Evolutionary conservation across 2,113 vertebrate species (phyloP), one percentile per base, ranked within the genome.

Genomic region (Eolophus roseicapilla): DNA sequence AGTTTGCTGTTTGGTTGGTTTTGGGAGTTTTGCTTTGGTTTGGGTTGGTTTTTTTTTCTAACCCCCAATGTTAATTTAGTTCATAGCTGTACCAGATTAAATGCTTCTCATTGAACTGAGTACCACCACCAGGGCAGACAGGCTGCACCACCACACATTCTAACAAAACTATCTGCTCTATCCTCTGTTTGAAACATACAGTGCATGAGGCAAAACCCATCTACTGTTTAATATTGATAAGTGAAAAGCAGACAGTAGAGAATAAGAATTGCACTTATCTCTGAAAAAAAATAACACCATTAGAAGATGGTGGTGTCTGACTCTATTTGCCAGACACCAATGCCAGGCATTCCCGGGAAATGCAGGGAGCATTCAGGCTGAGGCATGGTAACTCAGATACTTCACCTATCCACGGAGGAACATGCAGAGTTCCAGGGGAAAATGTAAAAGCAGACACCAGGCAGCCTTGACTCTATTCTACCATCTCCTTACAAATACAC

Each of bases 91-190:
- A 37, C 4, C 21, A 64, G 46, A 59, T 23, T 2, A 73, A 43
- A 70, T 13, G 14, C 3, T 55, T 62, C 47, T n/a, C 11, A 29
- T 0, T 37, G 37, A 50, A 8, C 11, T 13, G 24, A 29, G 35
- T 18, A 19, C 11, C 6, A 12, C 10, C 16, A 55, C 3, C 2
- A 6, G 57, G 37, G 4, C 75, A 3, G 13, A 33, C 0, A 31
- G 18, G n/a, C 27, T n/a, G 55, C 86, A 12, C 23, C 29, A 19
- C 18, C 7, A 17, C 3, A 10, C 5, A 41, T 7, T 25, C 81
- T 9, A 11, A 28, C 21, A 74, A 21, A 18, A 76, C 33, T 18
- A 3, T 7, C 35, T 82, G 37, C 29, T 89, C 18, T 29, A 6
- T 31, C 59, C 24, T 35, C 1, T 9, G 6, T 25, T 33, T 67